A percentile compares a stretch with the other conserved stretches of the same genome.
Evolutionary conservation across 2,888 invertebrate species (phyloP).

Genomic region (Morpho deidamia): DNA sequence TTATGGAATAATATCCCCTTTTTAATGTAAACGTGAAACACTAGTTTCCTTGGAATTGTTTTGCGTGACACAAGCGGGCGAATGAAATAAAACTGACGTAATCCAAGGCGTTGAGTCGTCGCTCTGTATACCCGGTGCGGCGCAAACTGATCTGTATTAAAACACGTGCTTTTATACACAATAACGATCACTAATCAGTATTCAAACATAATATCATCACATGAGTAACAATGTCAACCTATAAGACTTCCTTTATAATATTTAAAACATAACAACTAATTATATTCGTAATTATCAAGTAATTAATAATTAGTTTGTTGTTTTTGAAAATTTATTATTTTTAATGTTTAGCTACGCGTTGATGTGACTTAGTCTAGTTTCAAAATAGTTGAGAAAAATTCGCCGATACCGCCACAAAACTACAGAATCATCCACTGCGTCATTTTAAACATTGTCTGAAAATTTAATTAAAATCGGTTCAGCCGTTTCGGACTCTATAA

Average conservation of each 20-base stretch:
- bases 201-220: constrained; percentile 32
- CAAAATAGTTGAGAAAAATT: too few relatives aligned
- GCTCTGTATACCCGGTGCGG: constrained; percentile 31
- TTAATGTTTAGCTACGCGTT: too few relatives aligned
- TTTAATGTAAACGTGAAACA: constrained; percentile 4
- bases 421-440: too few relatives aligned
- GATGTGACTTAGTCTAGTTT: too few relatives aligned
- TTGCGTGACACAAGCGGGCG: constrained; percentile 29
- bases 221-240: constrained; percentile 31
- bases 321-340: too few relatives aligned
- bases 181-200: constrained; percentile 38
- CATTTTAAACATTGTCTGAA: too few relatives aligned
- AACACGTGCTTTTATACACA: constrained; percentile 52
- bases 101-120: constrained; percentile 37
- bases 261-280: constrained; percentile 3
- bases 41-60: constrained; percentile 9
- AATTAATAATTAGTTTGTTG: background rate
- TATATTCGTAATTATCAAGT: background rate
- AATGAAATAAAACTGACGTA: constrained; percentile 55
- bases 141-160: constrained; percentile 42
- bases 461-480: too few relatives aligned
- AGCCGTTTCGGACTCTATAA: too few relatives aligned
- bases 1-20: background rate
- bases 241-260: constrained; percentile 17
- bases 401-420: too few relatives aligned